Evolutionary conservation across 2,888 invertebrate genomes (phyloP), one percentile per base, ranked within the genome.

Genomic region (Adineta ricciae): DNA sequence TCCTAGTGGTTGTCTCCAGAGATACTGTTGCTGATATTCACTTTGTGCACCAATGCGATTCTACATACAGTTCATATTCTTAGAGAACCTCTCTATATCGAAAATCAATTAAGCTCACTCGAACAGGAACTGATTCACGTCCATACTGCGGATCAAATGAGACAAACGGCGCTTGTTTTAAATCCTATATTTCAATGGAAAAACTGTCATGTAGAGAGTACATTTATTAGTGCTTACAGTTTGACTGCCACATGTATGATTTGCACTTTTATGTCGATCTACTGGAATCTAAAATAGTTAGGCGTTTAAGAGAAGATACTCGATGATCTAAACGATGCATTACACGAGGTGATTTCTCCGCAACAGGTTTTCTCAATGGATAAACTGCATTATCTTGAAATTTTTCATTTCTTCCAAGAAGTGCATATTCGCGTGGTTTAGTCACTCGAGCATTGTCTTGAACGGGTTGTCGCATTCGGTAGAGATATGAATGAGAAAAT

Each of bases 231-330:
- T 11, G n/a, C 41, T 78, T 78, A 78, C 78, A 78, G 78, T 78
- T 41, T 78, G 78, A n/a, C 36, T 78, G n/a, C 78, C 78, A 41
- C 78, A 78, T n/a, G 78, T n/a, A 41, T 78, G 78, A 41, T 78
- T 78, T 8, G 38, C 78, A 41, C 3, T 19, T n/a, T 41, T 21
- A 41, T 3, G 24, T 41, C 78, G 38, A 2, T 32, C 41, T n/a
- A 7, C 41, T n/a, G 41, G 41, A 38, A 41, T 3, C 78, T 78
- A 32, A 19, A 64, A 27, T 32, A 5, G n/a, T n/a, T n/a, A n/a
- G n/a, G n/a, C n/a, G n/a, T n/a, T n/a, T n/a, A n/a, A n/a, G n/a
- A n/a, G n/a, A 11, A 27, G 56, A n/a, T 56, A 9, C 56, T n/a
- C 8, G 2, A n/a, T 1, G 11, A 2, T 36, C 1, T 36, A 32